Conservation (phyloP, 2,797 vertebrate species). For the Spinus pinus region DNA sequence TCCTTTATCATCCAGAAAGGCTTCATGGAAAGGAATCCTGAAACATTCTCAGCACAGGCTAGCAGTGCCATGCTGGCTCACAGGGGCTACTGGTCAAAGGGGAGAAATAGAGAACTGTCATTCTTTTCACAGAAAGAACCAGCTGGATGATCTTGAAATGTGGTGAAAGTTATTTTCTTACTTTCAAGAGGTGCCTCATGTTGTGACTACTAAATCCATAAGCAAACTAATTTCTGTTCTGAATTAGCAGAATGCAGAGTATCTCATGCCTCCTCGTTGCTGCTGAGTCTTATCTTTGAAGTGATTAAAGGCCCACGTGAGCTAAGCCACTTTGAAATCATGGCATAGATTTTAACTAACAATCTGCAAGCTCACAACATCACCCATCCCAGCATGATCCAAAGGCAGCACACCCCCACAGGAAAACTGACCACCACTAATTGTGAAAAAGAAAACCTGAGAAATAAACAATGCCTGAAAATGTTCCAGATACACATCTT, state of each 20-base stretch:
- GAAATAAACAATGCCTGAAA: background rate
- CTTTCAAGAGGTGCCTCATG: background rate
- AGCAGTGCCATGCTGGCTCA: background rate
- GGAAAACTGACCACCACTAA: background rate
- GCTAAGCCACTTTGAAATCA: background rate
- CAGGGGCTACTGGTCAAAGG: background rate
- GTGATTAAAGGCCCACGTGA: background rate
- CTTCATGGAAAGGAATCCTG: background rate
- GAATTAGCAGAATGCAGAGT: background rate
- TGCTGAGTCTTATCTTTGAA: background rate
- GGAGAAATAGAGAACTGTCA: background rate
- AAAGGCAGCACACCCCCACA: background rate
- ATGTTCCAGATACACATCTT: background rate
- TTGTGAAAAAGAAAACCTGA: conserved; percentile 29
- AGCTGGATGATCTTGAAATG: background rate
- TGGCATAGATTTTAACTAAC: background rate
- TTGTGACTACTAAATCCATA: background rate
- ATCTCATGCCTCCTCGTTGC: background rate
- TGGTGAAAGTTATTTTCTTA: background rate
- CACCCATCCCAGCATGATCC: background rate
- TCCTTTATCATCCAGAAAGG: background rate
- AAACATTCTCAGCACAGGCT: background rate
- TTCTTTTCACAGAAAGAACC: background rate
- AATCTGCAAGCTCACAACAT: background rate
- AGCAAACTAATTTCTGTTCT: background rate